Conservation (phyloP, 2,113 vertebrate species). For the Poeciliopsis occidentalis region DNA sequence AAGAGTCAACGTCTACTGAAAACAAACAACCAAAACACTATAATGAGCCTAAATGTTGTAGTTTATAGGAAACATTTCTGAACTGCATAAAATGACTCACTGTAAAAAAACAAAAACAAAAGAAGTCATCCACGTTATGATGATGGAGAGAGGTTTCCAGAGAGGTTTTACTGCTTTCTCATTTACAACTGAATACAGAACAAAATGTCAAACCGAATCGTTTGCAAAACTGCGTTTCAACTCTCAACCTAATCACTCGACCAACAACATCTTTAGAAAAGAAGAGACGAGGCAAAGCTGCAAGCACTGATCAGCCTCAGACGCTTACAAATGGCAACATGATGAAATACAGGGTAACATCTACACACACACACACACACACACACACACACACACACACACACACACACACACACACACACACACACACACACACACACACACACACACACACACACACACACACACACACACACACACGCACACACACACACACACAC, state of each 20-base stretch:
- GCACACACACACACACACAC: constrained; percentile 35
- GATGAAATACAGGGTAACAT: constrained; percentile 66
- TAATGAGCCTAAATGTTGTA: not conserved
- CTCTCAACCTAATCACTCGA: constrained; percentile 16
- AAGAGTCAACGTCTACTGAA: not conserved
- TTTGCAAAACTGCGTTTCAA: not conserved
- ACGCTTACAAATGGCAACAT: constrained; percentile 45
- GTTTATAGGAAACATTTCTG: not conserved
- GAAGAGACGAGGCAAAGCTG: constrained; percentile 5
- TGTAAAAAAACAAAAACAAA: not conserved
- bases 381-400: no score
- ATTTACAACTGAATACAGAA: not conserved
- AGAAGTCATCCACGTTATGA: not conserved
- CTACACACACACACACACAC: constrained; percentile 29
- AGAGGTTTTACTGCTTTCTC: not conserved
- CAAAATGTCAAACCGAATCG: not conserved
- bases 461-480: no score
- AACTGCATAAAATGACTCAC: no score
- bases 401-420: no score
- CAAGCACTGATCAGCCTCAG: constrained; percentile 20
- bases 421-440: no score
- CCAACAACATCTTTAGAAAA: constrained; percentile 20
- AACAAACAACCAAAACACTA: not conserved
- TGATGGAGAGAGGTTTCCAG: not conserved
- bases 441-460: no score